These are phyloP conservation scores for Maccullochella peelii DNA, from an alignment of 2,113 vertebrate genomes.

Conservation along the genomic window DNA sequence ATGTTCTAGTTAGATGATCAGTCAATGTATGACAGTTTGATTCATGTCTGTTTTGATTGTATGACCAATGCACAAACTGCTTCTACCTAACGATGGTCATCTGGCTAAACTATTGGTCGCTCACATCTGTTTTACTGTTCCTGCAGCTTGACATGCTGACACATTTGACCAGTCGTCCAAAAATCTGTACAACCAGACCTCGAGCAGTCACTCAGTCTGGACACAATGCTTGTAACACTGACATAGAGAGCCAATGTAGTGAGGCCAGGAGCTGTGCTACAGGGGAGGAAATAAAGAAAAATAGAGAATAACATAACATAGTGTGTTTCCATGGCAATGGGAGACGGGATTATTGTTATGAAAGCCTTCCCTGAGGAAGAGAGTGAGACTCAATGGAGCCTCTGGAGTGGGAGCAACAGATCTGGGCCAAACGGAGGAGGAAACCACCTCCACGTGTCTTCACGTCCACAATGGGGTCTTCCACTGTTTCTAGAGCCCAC, in stretches of 20 bases:
- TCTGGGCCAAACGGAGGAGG: conserved; percentile 70
- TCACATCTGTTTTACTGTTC: conserved; percentile 59
- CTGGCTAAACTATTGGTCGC: conserved; percentile 37
- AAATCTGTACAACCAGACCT: conserved; percentile 44
- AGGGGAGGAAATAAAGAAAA: conserved; percentile 37
- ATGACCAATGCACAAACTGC: conserved; percentile 30
- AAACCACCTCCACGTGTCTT: conserved; percentile 68
- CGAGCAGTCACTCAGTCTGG: conserved; percentile 25
- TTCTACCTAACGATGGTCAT: conserved; percentile 26
- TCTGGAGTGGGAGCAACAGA: conserved; percentile 70
- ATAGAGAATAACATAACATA: conserved; percentile 48
- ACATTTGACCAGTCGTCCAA: conserved; percentile 46
- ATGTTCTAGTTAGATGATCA: conserved; percentile 24
- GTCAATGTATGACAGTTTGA: conserved; percentile 42
- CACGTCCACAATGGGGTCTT: conserved; percentile 48
- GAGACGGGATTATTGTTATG: conserved; percentile 66
- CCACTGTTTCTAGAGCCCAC: conserved; percentile 38
- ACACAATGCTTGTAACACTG: conserved; percentile 36
- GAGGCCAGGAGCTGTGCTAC: conserved; percentile 22
- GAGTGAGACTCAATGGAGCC: conserved; percentile 66
- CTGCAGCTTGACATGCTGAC: conserved; percentile 36
- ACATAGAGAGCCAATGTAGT: conserved; percentile 12
- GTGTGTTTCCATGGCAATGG: conserved; percentile 63
- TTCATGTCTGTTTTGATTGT: conserved; percentile 53
- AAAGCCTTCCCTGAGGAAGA: conserved; percentile 63